Conservation (phyloP, 2,113 vertebrate genomes). For the Cygnus atratus region DNA sequence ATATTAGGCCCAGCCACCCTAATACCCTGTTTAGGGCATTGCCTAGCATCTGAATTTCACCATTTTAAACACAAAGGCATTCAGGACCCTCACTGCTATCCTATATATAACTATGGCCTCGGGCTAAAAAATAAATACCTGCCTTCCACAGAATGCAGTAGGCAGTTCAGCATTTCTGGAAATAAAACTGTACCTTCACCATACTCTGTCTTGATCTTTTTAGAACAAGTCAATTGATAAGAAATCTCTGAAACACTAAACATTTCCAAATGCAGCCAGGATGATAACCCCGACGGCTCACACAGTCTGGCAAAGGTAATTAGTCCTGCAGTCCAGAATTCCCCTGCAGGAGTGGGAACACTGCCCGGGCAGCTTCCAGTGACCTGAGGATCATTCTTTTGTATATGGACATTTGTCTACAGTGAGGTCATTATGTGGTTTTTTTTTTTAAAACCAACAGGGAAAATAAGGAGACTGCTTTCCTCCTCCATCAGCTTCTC, state of each 20-base stretch:
- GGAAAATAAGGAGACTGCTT: not conserved
- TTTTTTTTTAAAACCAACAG: not conserved
- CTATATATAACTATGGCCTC: not conserved
- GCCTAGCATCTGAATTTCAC: not conserved
- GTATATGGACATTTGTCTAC: not conserved
- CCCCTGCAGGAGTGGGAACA: not conserved
- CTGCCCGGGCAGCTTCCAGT: not conserved
- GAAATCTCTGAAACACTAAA: not conserved
- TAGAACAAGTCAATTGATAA: not conserved
- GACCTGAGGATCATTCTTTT: constrained; percentile 13
- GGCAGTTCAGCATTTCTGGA: not conserved
- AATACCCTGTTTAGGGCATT: not conserved
- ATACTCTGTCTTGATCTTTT: not conserved
- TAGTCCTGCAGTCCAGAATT: not conserved
- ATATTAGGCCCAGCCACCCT: not conserved
- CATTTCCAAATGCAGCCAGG: not conserved
- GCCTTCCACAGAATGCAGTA: not conserved
- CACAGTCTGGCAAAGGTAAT: not conserved
- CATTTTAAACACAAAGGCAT: not conserved
- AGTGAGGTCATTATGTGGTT: not conserved
- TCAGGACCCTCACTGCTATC: not conserved
- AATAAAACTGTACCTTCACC: not conserved
- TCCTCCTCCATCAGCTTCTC: not conserved
- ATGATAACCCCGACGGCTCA: not conserved
- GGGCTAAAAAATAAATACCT: not conserved